phyloP scores from a whole-genome alignment of 2,113 vertebrate species.

The Mesitornis unicolor region DNA sequence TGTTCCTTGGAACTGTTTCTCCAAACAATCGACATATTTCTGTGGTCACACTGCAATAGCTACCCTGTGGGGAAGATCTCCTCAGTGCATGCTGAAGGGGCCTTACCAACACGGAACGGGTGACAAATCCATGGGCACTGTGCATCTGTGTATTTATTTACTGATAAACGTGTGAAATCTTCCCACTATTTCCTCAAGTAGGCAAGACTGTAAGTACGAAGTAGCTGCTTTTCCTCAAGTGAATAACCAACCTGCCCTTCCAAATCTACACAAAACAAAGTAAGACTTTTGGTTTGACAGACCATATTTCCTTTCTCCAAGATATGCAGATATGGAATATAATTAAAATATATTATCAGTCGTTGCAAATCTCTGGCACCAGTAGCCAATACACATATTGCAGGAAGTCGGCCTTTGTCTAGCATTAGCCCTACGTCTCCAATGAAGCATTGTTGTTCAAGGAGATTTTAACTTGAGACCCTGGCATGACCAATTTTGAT shows the following conservation, averaged over 20 bases:
- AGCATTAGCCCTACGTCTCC: slow-evolving; percentile 20
- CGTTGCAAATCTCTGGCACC: slow-evolving; percentile 58
- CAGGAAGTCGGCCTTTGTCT: slow-evolving; percentile 59
- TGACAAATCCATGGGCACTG: not conserved
- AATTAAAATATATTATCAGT: slow-evolving; percentile 63
- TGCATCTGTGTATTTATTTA: not conserved
- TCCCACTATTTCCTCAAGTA: not conserved
- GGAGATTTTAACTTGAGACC: slow-evolving; percentile 32
- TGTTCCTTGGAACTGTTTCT: not conserved
- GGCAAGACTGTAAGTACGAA: not conserved
- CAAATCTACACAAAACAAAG: not conserved
- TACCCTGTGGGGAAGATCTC: not conserved
- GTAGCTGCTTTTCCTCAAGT: not conserved
- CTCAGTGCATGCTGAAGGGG: not conserved
- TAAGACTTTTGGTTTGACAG: slow-evolving; percentile 40
- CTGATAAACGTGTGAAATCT: not conserved
- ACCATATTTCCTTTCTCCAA: slow-evolving; percentile 49
- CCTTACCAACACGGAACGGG: not conserved
- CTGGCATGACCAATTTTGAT: slow-evolving; percentile 47
- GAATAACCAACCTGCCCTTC: not conserved
- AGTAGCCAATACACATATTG: not conserved
- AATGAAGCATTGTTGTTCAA: slow-evolving; percentile 41
- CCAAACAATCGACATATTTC: fast-evolving
- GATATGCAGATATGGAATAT: slow-evolving; percentile 42
- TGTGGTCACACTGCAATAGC: not conserved